Conservation (phyloP, 2,113 vertebrate species). For the Cavia aperea region DNA sequence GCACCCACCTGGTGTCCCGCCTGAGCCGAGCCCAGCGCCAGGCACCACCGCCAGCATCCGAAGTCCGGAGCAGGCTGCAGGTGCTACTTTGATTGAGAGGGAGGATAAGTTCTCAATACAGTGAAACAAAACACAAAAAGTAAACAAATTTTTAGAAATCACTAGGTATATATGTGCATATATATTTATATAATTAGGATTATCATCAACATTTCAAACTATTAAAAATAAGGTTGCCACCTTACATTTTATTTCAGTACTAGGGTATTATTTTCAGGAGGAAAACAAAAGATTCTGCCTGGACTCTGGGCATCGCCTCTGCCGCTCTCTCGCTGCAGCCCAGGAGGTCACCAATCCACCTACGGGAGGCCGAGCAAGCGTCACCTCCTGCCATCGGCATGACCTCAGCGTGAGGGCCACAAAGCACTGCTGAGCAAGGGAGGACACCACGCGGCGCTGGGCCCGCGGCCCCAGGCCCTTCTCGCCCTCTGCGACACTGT, state of each 20-base stretch:
- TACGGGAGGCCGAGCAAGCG: constrained; percentile 63
- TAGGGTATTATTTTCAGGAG: constrained; percentile 35
- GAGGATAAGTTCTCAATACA: constrained; percentile 69
- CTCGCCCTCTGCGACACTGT: constrained; percentile 5
- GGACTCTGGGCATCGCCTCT: constrained; percentile 53
- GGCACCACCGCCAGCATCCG: constrained; percentile 58
- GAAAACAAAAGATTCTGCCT: constrained; percentile 57
- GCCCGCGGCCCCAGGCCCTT: constrained; percentile 65
- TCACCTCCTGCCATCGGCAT: constrained; percentile 17
- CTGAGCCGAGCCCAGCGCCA: constrained; percentile 47
- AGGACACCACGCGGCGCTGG: constrained; percentile 63
- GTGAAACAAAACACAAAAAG: constrained; percentile 73
- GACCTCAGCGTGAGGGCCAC: constrained; percentile 65
- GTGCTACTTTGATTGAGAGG: constrained; percentile 71
- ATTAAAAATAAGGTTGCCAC: constrained; percentile 80
- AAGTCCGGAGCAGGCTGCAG: constrained; percentile 48
- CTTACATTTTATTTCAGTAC: constrained; percentile 69
- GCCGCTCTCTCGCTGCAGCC: constrained; percentile 50
- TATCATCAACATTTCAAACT: constrained; percentile 75
- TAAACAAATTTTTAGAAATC: constrained; percentile 77
- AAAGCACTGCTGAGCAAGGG: constrained; percentile 69
- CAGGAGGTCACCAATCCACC: constrained; percentile 42
- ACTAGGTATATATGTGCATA: constrained; percentile 60
- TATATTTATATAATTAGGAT: constrained; percentile 63
- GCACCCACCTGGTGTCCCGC: constrained; percentile 34